phyloP scores from a whole-genome alignment of 2,888 invertebrate species.

The Diplazon laetatorius region DNA sequence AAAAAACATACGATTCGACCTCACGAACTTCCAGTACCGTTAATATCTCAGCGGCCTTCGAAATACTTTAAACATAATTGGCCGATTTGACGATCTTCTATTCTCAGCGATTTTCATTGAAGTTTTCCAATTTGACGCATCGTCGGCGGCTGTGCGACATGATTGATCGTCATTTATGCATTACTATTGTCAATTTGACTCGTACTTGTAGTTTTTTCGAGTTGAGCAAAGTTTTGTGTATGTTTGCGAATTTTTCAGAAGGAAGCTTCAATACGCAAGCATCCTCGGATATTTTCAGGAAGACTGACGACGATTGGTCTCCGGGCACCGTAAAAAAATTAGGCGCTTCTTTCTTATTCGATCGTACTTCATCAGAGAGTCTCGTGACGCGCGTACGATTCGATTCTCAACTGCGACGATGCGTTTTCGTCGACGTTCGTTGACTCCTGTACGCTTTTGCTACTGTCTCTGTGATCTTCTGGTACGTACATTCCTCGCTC shows the following conservation, averaged over 20 bases:
- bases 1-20: conserved; percentile 13
- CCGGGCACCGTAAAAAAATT: conserved; percentile 30
- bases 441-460: conserved; percentile 8
- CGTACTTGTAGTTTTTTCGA: not conserved
- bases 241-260: not conserved
- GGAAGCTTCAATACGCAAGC: not conserved
- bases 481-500: conserved; percentile 25
- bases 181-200: conserved; percentile 8
- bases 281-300: conserved; percentile 19
- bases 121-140: conserved; percentile 1
- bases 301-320: conserved; percentile 43
- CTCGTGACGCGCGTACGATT: not conserved
- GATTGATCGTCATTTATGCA: conserved; percentile 17
- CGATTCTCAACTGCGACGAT: conserved; percentile 7
- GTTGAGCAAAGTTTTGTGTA: not conserved
- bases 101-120: not conserved
- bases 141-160: not conserved
- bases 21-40: conserved; percentile 15
- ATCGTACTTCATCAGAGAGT: conserved; percentile 37
- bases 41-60: conserved; percentile 47
- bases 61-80: conserved; percentile 45
- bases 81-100: not conserved
- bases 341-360: conserved; percentile 2
- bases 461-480: not conserved
- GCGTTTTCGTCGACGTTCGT: not conserved